Evolutionary conservation across 2,113 vertebrate species (phyloP).

Genomic region (Pao palembangensis): DNA sequence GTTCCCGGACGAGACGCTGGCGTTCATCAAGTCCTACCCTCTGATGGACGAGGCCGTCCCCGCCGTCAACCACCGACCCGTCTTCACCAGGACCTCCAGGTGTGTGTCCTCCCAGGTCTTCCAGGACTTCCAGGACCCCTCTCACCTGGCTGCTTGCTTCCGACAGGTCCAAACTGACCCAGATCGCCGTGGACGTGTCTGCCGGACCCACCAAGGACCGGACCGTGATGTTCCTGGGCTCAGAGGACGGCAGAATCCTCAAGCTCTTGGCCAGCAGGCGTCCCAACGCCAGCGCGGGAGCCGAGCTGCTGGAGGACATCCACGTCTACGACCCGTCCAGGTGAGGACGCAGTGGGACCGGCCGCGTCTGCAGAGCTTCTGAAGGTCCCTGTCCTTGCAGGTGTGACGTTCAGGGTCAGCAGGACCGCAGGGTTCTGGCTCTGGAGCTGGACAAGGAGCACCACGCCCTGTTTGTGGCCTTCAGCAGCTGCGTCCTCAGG

Average conservation of each 20-base stretch:
- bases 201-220: conserved; percentile 78
- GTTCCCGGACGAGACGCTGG: conserved; percentile 85
- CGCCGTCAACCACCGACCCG: conserved; percentile 74
- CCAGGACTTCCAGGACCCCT: neutral
- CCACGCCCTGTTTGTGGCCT: conserved; percentile 82
- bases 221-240: conserved; percentile 86
- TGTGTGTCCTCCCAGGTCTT: conserved; percentile 24
- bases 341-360: conserved; percentile 7
- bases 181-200: conserved; percentile 78
- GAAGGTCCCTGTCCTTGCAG: conserved; percentile 47
- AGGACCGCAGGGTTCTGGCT: conserved; percentile 74
- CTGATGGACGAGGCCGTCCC: conserved; percentile 84
- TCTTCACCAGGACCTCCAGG: conserved; percentile 82
- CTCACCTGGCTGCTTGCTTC: neutral
- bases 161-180: conserved; percentile 77
- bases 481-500: conserved; percentile 79
- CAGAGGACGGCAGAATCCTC: conserved; percentile 82
- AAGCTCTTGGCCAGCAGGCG: conserved; percentile 77
- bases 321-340: conserved; percentile 77
- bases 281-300: conserved; percentile 37
- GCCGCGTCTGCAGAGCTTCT: neutral
- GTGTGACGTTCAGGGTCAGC: conserved; percentile 74
- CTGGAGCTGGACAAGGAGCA: conserved; percentile 81
- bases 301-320: conserved; percentile 84
- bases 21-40: conserved; percentile 88